Evolutionary conservation across 2,888 invertebrate species (phyloP).

Genomic region (Papilio demoleus): DNA sequence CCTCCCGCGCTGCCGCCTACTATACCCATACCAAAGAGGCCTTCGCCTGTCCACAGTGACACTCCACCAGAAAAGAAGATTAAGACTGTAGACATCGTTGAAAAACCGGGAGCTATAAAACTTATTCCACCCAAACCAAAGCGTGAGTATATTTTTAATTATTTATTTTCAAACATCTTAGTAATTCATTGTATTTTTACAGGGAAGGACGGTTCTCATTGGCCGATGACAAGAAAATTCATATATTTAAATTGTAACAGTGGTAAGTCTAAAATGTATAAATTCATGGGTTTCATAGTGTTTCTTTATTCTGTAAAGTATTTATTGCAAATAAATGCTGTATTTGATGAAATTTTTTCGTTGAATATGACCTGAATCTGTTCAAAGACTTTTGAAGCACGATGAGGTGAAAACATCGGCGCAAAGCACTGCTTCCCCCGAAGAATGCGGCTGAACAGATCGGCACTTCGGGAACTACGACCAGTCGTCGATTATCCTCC

Average conservation of each 20-base stretch:
- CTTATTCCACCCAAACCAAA: conserved; percentile 94
- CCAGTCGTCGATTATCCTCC: conserved; percentile 54
- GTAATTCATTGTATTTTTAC: conserved; percentile 75
- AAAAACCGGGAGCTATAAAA: conserved; percentile 92
- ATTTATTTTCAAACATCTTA: conserved; percentile 49
- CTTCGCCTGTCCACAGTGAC: conserved; percentile 78
- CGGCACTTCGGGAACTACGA: conserved; percentile 59
- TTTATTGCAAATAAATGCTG: conserved; percentile 79
- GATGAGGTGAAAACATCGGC: conserved; percentile 56
- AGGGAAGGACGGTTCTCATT: conserved; percentile 61
- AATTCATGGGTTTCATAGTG: conserved; percentile 71
- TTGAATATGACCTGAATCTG: conserved; percentile 70
- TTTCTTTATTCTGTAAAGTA: conserved; percentile 67
- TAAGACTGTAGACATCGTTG: conserved; percentile 84
- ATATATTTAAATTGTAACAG: conserved; percentile 65
- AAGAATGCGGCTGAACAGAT: conserved; percentile 64
- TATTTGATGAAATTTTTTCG: conserved; percentile 68
- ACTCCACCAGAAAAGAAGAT: conserved; percentile 90
- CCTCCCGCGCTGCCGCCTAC: conserved; percentile 75
- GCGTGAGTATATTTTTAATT: conserved; percentile 88
- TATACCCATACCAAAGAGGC: conserved; percentile 73
- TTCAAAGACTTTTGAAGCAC: conserved; percentile 61
- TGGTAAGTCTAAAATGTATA: conserved; percentile 82
- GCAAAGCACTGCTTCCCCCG: conserved; percentile 59
- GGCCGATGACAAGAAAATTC: conserved; percentile 54